Base-by-base conservation (phyloP, 2,797 vertebrate species). In the Tamandua tetradactyla region DNA sequence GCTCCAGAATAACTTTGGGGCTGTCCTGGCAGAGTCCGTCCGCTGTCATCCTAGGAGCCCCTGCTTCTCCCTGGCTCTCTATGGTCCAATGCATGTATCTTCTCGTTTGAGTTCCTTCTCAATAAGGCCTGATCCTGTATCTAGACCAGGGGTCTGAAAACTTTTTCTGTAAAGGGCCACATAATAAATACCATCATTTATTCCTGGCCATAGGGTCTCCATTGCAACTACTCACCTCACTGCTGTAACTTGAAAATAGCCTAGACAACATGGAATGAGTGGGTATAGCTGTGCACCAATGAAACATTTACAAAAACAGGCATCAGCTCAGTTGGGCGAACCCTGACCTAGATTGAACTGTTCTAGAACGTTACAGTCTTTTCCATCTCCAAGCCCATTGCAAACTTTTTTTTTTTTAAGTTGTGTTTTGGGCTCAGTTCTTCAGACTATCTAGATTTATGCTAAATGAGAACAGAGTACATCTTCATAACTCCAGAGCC, bases 381-480 rank as follows among this genome's bases (percentile, higher is more conserved):
- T 82, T 95, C 35, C 27, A 44, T 27, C 37, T 90, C 11, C 12
- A 85, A 93, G 61, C 40, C 40, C 23, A 78, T 32, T 4, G 0
- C 23, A 90, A 42, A 17, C 1, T 32, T 52, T 37, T 32, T 47
- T 79, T 74, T 55, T 68, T 68, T 52, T 2, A 32, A 86, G 40
- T 37, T 7, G 44, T 30, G 27, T 9, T n/a, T 75, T 82, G 52
- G 61, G 20, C 42, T 92, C 11, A 44, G n/a, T 87, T 81, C n/a
- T 23, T 80, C 76, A 85, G 81, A 88, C 25, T 42, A 40, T n/a
- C 57, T 59, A 81, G 91, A 71, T 92, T 90, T 79, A 86, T 30
- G 49, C 0, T 66, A 80, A 82, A 52, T 35, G 52, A 82, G 52
- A 23, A 62, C 35, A 74, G 49, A 68, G 44, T 47, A 57, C 13